phyloP scores from a whole-genome alignment of 2,888 invertebrate species.

The Matsumyia berberina region DNA sequence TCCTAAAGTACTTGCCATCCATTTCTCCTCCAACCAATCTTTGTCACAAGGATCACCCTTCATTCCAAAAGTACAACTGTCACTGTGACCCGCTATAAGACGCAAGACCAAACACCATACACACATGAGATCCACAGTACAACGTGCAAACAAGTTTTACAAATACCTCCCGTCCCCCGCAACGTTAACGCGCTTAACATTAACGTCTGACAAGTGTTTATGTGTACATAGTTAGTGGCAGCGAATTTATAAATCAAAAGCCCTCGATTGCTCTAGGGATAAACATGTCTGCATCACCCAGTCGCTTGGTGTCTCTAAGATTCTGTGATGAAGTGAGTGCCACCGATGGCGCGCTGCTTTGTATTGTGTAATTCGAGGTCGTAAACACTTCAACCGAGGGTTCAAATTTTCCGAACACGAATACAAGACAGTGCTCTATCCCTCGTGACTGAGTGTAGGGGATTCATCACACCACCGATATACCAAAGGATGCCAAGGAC shows the following conservation, averaged over 20 bases:
- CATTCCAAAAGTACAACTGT: background rate
- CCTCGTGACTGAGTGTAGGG: constrained; percentile 1
- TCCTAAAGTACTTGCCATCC: too few relatives aligned
- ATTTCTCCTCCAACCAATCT: too few relatives aligned
- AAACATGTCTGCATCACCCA: constrained; percentile 1
- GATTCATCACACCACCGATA: constrained; percentile 23
- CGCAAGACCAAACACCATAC: background rate
- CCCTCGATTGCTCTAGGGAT: constrained; percentile 33
- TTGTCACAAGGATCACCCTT: background rate
- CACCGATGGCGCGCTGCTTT: constrained; percentile 30
- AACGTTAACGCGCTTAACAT: constrained; percentile 69
- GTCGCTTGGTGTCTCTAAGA: constrained; percentile 16
- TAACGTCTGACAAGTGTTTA: constrained; percentile 72
- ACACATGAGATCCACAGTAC: constrained; percentile 51
- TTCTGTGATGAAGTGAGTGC: constrained; percentile 58
- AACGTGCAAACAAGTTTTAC: constrained; percentile 70
- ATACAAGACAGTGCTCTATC: constrained; percentile 37
- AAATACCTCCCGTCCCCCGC: constrained; percentile 31
- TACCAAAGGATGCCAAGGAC: constrained; percentile 9
- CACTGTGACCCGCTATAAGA: background rate
- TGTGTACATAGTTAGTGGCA: constrained; percentile 55
- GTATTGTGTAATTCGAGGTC: constrained; percentile 53
- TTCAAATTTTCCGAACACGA: constrained; percentile 35
- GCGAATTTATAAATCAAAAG: constrained; percentile 68
- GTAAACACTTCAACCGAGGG: constrained; percentile 60